Evolutionary conservation across 2,113 vertebrate genomes (phyloP), one percentile per base, ranked within the genome.

Genomic region (Beaufortia kweichowensis): DNA sequence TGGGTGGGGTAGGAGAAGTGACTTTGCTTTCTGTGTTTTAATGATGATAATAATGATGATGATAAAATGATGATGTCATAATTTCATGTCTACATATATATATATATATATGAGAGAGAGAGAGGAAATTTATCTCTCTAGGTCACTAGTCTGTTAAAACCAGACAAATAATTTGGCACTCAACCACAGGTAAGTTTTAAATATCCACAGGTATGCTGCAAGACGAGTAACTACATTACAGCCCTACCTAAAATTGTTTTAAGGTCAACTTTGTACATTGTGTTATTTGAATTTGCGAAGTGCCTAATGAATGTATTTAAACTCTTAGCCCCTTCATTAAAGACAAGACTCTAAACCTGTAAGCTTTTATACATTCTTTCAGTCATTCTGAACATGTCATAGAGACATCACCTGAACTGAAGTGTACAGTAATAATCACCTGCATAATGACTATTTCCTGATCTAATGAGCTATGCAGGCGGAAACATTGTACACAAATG

Each of bases 101-200:
- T 2, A 11, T 10, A 39, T 39, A 39, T 10, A 39, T n/a, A n/a
- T n/a, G 57, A 35, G 43, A 53, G 59, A 78, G 57, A 41, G 3
- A 56, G 39, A 71, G 19, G 0, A 53, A 21, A 19, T 53, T 19
- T n/a, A 53, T 53, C n/a, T 53, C 21, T 53, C 19, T 53, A 8
- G 48, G 19, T 53, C 64, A 12, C 19, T n/a, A 31, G 65, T 50
- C 48, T 55, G 46, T 55, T 55, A 21, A 1, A 55, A 69, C 29
- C 65, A 69, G 53, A 19, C 28, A 6, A 69, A 33, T 55, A 23
- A 33, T 69, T 69, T 69, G 66, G 48, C 66, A 35, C 0, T 53
- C 31, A 55, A 68, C 65, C 24, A n/a, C n/a, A n/a, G 1, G 10
- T 50, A n/a, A 4, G 19, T 53, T 53, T 53, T 21, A 9, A 53